These are phyloP conservation scores for Nasonia vitripennis DNA, from an alignment of 1,140 invertebrate genomes.

Conservation along the genomic window DNA sequence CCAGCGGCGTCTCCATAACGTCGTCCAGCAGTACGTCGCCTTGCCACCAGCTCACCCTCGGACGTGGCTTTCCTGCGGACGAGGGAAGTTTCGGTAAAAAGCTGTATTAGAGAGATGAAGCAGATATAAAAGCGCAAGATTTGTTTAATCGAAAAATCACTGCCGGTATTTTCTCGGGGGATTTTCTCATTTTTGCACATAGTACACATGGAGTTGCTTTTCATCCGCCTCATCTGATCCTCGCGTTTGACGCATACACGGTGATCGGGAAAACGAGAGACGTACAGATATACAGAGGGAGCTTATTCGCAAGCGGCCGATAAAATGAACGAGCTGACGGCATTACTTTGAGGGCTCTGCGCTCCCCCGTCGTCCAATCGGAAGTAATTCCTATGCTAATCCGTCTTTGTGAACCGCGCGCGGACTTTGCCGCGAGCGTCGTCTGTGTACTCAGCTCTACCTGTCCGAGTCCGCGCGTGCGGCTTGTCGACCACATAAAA, in stretches of 20 bases:
- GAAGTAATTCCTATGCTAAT: constrained; percentile 71
- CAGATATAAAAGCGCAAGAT: not conserved
- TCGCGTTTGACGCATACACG: not conserved
- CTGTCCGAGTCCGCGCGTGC: not conserved
- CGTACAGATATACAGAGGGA: not conserved
- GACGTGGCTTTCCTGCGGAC: constrained; percentile 80
- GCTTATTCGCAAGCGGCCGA: constrained; percentile 40
- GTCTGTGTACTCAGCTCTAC: not conserved
- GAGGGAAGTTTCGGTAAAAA: not conserved
- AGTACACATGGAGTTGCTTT: not conserved
- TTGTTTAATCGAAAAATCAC: constrained; percentile 28
- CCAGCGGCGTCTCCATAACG: constrained; percentile 78
- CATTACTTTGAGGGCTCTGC: constrained; percentile 53
- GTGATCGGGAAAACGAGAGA: too few relatives aligned
- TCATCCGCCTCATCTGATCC: not conserved
- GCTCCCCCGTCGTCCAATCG: constrained; percentile 44
- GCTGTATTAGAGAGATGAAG: not conserved
- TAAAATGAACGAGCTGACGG: constrained; percentile 55
- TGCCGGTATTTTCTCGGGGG: not conserved
- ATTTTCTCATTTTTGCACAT: too few relatives aligned
- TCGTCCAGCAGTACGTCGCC: constrained; percentile 82
- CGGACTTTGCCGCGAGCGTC: constrained; percentile 5
- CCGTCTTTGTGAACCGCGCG: constrained; percentile 60
- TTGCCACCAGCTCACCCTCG: constrained; percentile 87
- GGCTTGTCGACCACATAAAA: constrained; percentile 24